Evolutionary conservation across 2,113 vertebrate species (phyloP), one percentile per base, ranked within the genome.

Genomic region (Apus apus): DNA sequence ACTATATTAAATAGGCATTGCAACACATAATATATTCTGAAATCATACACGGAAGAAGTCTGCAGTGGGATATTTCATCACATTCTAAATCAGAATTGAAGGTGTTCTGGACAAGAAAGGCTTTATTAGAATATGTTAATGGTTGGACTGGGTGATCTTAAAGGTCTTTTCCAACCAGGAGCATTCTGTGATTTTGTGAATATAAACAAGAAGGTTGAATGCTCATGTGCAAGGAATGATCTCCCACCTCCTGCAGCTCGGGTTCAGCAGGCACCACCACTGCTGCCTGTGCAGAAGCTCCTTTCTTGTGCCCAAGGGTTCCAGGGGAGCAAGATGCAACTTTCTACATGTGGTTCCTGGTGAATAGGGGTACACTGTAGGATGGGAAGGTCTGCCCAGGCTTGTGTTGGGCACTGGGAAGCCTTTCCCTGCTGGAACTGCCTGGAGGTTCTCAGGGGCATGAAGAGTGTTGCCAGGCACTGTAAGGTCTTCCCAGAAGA

Each of bases 21-120:
- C n/a, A 82, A 40, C 58, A 89, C 48, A 45, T 30, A 65, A 90
- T 75, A 64, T 30, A 40, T 74, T 87, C 61, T 85, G 60, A 94
- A 89, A 67, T 71, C 21, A 27, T 57, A 25, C 20, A 26, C 1
- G 2, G 57, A 77, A 85, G 48, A 78, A 53, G 14, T 11, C 6
- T 76, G 40, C 15, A 40, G 75, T 65, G 86, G 50, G 11, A 9
- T 61, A 61, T 92, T 95, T 85, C 65, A 11, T 56, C 78, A 48
- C 2, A 45, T 36, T 68, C 3, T 11, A 72, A 83, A 54, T 53
- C 29, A 45, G 43, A 81, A 67, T 12, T 71, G 32, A 30, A 72
- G 9, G 25, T 1, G 1, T 70, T 17, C 20, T 22, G 15, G 13
- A 65, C 17, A 79, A 72, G 40, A 76, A 68, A 50, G 30, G 9